These are phyloP conservation scores for Coptotermes formosanus DNA, from an alignment of 1,140 invertebrate genomes.

Conservation along the genomic window DNA sequence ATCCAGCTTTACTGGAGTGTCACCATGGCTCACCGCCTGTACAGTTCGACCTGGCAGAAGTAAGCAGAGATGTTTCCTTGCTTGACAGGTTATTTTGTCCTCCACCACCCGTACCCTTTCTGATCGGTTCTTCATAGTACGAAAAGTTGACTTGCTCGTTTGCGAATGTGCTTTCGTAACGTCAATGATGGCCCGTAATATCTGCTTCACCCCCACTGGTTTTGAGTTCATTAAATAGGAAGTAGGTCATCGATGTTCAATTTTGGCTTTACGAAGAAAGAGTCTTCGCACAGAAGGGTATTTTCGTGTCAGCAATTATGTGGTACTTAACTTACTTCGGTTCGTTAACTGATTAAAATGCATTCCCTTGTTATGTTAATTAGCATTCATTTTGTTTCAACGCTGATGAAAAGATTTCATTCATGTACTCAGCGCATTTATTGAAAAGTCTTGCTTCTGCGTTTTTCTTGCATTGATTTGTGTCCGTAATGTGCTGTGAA, in stretches of 20 bases:
- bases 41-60: not conserved
- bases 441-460: too few relatives aligned
- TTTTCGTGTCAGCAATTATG: not conserved
- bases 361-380: too few relatives aligned
- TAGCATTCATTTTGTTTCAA: too few relatives aligned
- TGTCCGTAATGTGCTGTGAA: too few relatives aligned
- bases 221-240: not conserved
- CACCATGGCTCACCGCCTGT: not conserved
- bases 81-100: not conserved
- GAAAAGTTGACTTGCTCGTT: not conserved
- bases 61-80: not conserved
- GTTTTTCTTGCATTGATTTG: too few relatives aligned
- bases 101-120: not conserved
- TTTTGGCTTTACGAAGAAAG: too few relatives aligned
- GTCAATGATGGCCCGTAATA: not conserved
- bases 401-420: too few relatives aligned
- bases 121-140: not conserved
- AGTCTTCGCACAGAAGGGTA: not conserved
- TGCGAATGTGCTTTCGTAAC: not conserved
- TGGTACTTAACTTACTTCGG: too few relatives aligned
- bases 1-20: not conserved
- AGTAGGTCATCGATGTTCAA: not conserved
- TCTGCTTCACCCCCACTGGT: not conserved
- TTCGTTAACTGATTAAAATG: too few relatives aligned
- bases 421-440: too few relatives aligned